Percentiles rank a stretch among this genome's conserved stretches.
Evolutionary conservation across 2,888 invertebrate species (phyloP).

Genomic region (Caenorhabditis plicata): DNA sequence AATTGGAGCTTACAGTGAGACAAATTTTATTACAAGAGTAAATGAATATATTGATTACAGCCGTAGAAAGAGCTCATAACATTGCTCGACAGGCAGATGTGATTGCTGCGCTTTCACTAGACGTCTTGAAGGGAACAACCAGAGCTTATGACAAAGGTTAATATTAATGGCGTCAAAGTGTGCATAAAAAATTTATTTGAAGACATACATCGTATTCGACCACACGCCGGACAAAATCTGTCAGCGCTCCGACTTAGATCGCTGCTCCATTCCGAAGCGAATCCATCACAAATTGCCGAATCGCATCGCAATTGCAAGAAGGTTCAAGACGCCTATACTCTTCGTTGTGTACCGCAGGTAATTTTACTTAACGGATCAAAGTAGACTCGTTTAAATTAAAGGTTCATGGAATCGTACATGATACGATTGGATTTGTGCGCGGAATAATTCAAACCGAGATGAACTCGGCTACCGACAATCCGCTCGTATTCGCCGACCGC

Average conservation of each 20-base stretch:
- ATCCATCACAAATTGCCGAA: conserved; percentile 74
- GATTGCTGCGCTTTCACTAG: conserved; percentile 73
- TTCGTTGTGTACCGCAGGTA: conserved; percentile 73
- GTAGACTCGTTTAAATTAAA: conserved; percentile 8
- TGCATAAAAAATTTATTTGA: no score
- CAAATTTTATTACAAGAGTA: not conserved
- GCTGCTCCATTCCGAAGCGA: conserved; percentile 72
- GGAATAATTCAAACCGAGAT: conserved; percentile 73
- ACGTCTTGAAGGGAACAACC: conserved; percentile 74
- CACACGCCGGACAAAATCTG: conserved; percentile 73
- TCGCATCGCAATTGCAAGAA: conserved; percentile 74
- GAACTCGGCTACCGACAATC: conserved; percentile 76
- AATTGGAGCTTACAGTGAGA: conserved; percentile 72
- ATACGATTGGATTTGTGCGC: conserved; percentile 74
- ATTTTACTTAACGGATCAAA: not conserved
- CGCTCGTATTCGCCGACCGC: conserved; percentile 71
- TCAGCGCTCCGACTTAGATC: conserved; percentile 73
- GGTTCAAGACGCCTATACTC: conserved; percentile 75
- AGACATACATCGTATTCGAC: conserved; percentile 73
- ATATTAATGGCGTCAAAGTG: no score
- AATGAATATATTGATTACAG: conserved; percentile 60
- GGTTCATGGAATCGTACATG: conserved; percentile 74
- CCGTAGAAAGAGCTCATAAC: conserved; percentile 71
- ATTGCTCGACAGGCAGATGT: conserved; percentile 74
- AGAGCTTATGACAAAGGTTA: conserved; percentile 74